Evolutionary conservation across 2,888 invertebrate species (phyloP).

Genomic region (Alloscopus bannaensis): DNA sequence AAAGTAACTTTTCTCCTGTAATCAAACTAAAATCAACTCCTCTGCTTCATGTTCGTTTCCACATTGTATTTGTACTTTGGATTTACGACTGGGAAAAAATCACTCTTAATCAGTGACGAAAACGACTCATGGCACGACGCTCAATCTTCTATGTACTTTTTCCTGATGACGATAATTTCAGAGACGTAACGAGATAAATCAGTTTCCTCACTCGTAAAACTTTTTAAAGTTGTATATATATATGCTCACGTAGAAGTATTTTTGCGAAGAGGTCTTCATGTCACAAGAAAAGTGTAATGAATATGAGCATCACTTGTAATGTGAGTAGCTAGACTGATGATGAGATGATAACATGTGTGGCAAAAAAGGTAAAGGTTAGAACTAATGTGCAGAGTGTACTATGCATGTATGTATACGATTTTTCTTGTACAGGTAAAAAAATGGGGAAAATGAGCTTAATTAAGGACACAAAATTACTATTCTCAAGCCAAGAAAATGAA

Average conservation of each 20-base stretch:
- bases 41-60: too few species aligned
- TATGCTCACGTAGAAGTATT: constrained; percentile 17
- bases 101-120: constrained; percentile 31
- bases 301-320: too few species aligned
- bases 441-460: constrained; percentile 40
- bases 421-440: too few species aligned
- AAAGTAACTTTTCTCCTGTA: too few species aligned
- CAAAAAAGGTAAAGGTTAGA: constrained; percentile 9
- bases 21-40: too few species aligned
- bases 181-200: not conserved
- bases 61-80: too few species aligned
- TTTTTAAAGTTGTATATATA: too few species aligned
- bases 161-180: not conserved
- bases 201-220: not conserved
- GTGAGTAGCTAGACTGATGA: constrained; percentile 7
- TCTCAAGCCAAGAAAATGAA: constrained; percentile 34
- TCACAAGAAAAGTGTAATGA: too few species aligned
- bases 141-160: too few species aligned
- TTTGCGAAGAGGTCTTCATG: too few species aligned
- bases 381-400: not conserved
- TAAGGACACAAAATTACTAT: constrained; percentile 37
- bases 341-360: constrained; percentile 34
- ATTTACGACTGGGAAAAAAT: constrained; percentile 30
- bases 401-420: too few species aligned
- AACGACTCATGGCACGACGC: constrained; percentile 16